These are phyloP conservation scores for Caenorhabditis parvicauda DNA, from an alignment of 2,888 invertebrate species.

Conservation along the genomic window DNA sequence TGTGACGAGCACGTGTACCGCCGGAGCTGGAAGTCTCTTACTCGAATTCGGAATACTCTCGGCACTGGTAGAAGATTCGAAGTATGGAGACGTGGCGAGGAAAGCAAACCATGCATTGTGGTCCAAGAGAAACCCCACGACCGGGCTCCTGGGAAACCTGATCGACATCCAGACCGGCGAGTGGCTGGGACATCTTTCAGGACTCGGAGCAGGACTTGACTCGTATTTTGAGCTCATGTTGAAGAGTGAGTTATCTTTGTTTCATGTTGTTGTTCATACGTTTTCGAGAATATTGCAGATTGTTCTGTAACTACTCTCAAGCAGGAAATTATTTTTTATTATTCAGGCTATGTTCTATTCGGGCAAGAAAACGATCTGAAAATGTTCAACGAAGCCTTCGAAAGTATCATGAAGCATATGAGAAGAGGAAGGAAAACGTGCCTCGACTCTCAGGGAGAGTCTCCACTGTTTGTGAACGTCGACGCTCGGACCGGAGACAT, in stretches of 20 bases:
- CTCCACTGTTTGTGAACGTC: slow-evolving; percentile 72
- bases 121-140: slow-evolving; percentile 68
- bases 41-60: slow-evolving; percentile 68
- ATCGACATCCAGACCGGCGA: slow-evolving; percentile 71
- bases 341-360: slow-evolving; percentile 69
- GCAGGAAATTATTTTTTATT: not conserved
- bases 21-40: slow-evolving; percentile 71
- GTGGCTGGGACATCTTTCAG: slow-evolving; percentile 70
- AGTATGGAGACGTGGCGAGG: slow-evolving; percentile 70
- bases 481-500: slow-evolving; percentile 71
- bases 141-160: slow-evolving; percentile 70
- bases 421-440: slow-evolving; percentile 65
- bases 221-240: slow-evolving; percentile 72
- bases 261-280: not conserved
- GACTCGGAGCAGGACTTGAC: slow-evolving; percentile 71
- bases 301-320: not conserved
- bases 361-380: slow-evolving; percentile 67
- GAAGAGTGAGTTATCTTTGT: no score
- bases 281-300: not conserved
- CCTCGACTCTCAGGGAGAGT: slow-evolving; percentile 67
- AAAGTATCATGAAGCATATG: slow-evolving; percentile 68
- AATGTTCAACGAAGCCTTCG: slow-evolving; percentile 70
- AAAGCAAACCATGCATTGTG: slow-evolving; percentile 69
- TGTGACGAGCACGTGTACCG: slow-evolving; percentile 70
- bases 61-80: slow-evolving; percentile 68